Conservation (phyloP, 2,797 vertebrate genomes). For the Clarias fuscus region DNA sequence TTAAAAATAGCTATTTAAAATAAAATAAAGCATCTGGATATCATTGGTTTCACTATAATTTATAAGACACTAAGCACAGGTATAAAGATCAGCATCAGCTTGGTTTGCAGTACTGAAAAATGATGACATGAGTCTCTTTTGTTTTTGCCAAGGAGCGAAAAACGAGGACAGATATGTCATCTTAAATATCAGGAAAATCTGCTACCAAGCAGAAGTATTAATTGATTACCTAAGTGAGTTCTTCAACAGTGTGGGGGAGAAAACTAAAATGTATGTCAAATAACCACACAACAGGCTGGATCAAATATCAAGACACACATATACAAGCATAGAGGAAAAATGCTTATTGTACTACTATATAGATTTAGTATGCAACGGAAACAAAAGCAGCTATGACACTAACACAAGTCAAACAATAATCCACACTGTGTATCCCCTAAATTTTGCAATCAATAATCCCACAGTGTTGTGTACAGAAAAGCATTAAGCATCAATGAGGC, state of each 20-base stretch:
- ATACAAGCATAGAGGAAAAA: not conserved
- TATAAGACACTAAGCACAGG: not conserved
- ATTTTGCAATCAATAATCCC: not conserved
- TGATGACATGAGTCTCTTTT: no score
- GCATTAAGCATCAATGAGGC: not conserved
- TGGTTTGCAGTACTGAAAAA: not conserved
- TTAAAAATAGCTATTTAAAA: not conserved
- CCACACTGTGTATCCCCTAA: not conserved
- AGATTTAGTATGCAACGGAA: not conserved
- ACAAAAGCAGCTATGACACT: constrained; percentile 25
- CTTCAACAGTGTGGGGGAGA: not conserved
- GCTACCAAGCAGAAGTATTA: not conserved
- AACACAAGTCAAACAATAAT: not conserved
- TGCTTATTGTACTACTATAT: not conserved
- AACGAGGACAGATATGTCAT: no score
- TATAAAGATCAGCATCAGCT: not conserved
- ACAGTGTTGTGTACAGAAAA: not conserved
- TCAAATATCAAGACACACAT: not conserved
- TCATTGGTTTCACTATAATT: not conserved
- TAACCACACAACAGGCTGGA: not conserved
- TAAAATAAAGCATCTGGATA: not conserved
- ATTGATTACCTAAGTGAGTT: not conserved
- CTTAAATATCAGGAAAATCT: not conserved
- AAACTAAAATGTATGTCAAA: not conserved
- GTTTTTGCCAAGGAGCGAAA: not conserved